Evolutionary conservation across 2,888 invertebrate genomes (phyloP).

Genomic region (Melanargia galathea): DNA sequence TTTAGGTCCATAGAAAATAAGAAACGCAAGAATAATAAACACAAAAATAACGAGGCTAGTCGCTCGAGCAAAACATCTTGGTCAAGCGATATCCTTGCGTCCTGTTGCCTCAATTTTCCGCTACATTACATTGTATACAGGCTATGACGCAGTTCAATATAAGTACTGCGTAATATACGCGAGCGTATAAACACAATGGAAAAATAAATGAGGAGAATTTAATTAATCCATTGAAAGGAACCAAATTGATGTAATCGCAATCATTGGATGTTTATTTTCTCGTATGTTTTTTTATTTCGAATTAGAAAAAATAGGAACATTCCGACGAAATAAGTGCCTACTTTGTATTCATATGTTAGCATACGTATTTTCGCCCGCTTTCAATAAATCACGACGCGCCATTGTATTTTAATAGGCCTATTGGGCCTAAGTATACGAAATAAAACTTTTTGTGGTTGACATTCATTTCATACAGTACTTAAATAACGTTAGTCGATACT

Average conservation of each 20-base stretch:
- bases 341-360: too few species aligned
- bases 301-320: too few species aligned
- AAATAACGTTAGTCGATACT: too few species aligned
- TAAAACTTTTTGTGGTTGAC: too few species aligned
- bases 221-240: neutral
- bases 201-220: neutral
- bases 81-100: neutral
- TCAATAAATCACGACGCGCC: too few species aligned
- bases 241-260: neutral
- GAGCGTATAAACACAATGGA: neutral
- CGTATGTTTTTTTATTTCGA: too few species aligned
- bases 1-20: neutral
- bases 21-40: neutral
- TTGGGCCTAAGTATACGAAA: too few species aligned
- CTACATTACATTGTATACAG: neutral
- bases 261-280: neutral
- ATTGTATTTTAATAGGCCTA: too few species aligned
- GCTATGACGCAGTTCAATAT: neutral
- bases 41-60: constrained; percentile 1
- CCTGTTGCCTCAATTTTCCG: constrained; percentile 6
- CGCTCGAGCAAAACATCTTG: neutral
- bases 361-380: too few species aligned
- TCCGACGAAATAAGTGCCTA: too few species aligned
- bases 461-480: too few species aligned
- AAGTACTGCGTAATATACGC: neutral